phyloP scores from a whole-genome alignment of 1,140 invertebrate species.

The Cephus cinctus region DNA sequence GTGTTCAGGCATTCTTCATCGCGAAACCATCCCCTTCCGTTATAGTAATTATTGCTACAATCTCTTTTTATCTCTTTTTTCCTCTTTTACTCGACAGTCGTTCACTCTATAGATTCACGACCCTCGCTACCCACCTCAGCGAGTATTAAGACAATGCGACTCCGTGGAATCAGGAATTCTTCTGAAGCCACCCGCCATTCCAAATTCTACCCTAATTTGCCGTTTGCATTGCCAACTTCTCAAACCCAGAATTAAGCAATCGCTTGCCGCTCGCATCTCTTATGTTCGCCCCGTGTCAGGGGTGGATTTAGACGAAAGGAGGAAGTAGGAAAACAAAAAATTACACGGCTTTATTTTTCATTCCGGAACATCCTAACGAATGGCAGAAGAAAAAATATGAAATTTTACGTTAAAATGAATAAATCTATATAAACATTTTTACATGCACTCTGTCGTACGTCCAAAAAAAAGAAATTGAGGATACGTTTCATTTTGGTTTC shows the following conservation, averaged over 20 bases:
- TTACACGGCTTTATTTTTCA: no score
- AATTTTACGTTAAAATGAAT: no score
- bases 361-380: no score
- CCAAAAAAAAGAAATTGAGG: neutral
- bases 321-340: no score
- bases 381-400: no score
- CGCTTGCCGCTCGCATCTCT: constrained; percentile 12
- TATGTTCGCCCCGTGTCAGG: no score
- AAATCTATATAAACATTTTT: no score
- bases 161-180: constrained; percentile 20
- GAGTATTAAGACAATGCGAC: constrained; percentile 43
- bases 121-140: constrained; percentile 29
- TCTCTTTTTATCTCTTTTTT: neutral
- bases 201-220: constrained; percentile 7
- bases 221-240: constrained; percentile 34
- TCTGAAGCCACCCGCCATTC: no score
- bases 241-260: constrained; percentile 33
- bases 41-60: constrained; percentile 7
- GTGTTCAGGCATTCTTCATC: constrained; percentile 5
- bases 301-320: no score
- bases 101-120: no score
- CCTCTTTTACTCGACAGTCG: constrained; percentile 1
- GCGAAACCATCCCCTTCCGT: constrained; percentile 9
- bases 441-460: neutral
- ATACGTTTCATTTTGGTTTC: neutral